These are phyloP conservation scores for Epinephelus awoara DNA, from an alignment of 2,797 vertebrate species.

Conservation along the genomic window DNA sequence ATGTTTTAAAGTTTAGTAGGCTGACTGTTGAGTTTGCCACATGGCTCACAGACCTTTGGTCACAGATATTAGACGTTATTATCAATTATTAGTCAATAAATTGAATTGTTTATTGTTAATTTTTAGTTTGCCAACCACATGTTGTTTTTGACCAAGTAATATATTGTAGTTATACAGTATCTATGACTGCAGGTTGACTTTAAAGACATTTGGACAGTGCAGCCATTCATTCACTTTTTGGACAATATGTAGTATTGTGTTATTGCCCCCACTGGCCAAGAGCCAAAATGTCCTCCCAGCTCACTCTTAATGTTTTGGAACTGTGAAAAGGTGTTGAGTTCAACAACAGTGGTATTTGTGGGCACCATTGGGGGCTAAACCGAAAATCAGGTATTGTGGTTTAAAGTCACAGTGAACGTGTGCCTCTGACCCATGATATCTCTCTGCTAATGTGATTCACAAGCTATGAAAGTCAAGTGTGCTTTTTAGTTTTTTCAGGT, in stretches of 20 bases:
- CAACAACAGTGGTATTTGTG: not conserved
- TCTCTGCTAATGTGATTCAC: no score
- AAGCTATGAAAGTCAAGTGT: no score
- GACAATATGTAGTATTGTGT: conserved; percentile 2
- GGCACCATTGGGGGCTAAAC: not conserved
- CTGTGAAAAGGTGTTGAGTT: not conserved
- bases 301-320: conserved; percentile 9
- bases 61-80: not conserved
- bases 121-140: conserved; percentile 3
- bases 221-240: conserved; percentile 6
- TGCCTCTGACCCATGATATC: no score
- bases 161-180: conserved; percentile 2
- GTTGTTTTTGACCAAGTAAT: conserved; percentile 10
- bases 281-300: conserved; percentile 2
- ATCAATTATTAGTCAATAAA: not conserved
- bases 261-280: not conserved
- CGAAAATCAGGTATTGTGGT: not conserved
- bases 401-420: not conserved
- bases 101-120: not conserved
- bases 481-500: no score
- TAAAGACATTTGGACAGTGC: conserved; percentile 4
- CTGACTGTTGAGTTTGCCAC: conserved; percentile 2
- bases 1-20: not conserved
- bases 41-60: not conserved
- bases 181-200: conserved; percentile 16